A percentile compares a stretch with the other conserved stretches of the same genome.
These are phyloP conservation scores for Chanos chanos DNA, from an alignment of 2,797 vertebrate species.

Conservation along the genomic window DNA sequence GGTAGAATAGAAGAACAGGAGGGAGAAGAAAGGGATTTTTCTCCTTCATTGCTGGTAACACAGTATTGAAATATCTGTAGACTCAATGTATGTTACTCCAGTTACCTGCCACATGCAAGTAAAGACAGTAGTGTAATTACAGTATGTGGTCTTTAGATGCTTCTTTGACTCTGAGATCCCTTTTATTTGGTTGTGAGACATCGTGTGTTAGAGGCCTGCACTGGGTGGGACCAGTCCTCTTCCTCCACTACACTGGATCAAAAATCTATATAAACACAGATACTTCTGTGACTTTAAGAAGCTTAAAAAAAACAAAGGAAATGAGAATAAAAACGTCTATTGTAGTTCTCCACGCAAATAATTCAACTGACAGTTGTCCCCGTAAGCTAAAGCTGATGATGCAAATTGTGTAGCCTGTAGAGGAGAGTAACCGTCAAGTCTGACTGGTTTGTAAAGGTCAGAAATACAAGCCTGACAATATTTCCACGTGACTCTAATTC, in stretches of 20 bases:
- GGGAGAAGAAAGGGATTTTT: background rate
- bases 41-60: background rate
- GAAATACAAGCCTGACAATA: background rate
- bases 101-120: background rate
- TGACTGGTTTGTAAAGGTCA: background rate
- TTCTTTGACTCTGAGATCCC: too few species aligned
- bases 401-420: background rate
- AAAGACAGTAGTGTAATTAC: background rate
- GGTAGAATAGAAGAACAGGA: background rate
- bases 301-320: too few species aligned
- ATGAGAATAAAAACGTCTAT: too few species aligned
- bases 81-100: background rate
- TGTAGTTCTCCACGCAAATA: too few species aligned
- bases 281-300: too few species aligned
- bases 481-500: slow-evolving; percentile 12
- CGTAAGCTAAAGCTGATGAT: too few species aligned
- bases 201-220: too few species aligned
- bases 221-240: too few species aligned
- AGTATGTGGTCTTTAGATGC: background rate
- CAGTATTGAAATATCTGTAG: background rate
- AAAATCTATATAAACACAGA: too few species aligned
- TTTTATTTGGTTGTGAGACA: too few species aligned
- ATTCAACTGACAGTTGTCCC: too few species aligned
- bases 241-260: too few species aligned
- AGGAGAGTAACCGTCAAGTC: background rate